A percentile compares a stretch with the other conserved stretches of the same genome.
Conservation (phyloP, 2,113 vertebrate genomes). For the Acrocephalus kingi region DNA sequence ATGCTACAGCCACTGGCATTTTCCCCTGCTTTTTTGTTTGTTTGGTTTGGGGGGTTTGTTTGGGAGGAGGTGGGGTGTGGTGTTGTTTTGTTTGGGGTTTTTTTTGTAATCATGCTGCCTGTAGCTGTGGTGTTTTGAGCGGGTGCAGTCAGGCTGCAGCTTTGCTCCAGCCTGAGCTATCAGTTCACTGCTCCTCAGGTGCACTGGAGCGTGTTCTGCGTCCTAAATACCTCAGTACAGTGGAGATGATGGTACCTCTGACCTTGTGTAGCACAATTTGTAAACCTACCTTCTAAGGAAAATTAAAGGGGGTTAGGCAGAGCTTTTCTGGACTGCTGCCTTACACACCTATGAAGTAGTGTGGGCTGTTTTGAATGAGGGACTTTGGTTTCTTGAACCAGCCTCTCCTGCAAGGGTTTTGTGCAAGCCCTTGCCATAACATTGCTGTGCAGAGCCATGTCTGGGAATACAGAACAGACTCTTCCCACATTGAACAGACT, state of each 20-base stretch:
- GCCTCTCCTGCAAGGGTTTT: background rate
- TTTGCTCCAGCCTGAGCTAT: background rate
- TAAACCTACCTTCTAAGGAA: background rate
- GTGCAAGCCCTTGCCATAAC: background rate
- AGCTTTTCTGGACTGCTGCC: background rate
- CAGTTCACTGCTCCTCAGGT: background rate
- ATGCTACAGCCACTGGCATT: rapidly evolving
- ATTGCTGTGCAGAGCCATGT: background rate
- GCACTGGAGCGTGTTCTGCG: background rate
- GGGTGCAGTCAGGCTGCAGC: background rate
- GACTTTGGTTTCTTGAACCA: background rate
- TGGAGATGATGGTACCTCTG: background rate
- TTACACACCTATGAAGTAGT: background rate
- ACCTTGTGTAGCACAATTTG: background rate
- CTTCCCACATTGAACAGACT: background rate
- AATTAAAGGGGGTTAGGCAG: background rate
- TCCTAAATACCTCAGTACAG: background rate
- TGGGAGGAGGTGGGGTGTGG: too few species aligned
- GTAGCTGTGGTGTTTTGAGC: background rate
- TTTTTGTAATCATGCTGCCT: background rate
- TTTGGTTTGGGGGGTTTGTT: background rate
- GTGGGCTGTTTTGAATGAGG: background rate
- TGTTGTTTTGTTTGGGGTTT: background rate
- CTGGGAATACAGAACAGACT: background rate
- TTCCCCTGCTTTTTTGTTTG: background rate